A percentile compares a stretch with the other conserved stretches of the same genome.
Conservation (phyloP, 2,888 invertebrate genomes). For the Calliphora vomitoria region DNA sequence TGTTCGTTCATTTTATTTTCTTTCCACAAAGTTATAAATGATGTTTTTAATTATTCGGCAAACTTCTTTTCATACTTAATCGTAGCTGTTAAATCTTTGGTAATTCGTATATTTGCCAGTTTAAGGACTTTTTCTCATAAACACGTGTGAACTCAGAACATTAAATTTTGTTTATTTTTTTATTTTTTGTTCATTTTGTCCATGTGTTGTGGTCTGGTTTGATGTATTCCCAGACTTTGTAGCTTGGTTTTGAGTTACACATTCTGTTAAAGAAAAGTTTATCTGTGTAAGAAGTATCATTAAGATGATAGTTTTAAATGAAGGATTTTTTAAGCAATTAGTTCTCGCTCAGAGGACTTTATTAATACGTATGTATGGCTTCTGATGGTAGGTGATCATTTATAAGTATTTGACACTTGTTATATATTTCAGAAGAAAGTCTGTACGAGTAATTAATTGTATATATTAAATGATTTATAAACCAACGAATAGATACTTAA, state of each 20-base stretch:
- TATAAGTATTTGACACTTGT: background rate
- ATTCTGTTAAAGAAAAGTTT: background rate
- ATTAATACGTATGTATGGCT: background rate
- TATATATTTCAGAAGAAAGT: background rate
- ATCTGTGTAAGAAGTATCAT: background rate
- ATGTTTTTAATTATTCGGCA: constrained; percentile 28
- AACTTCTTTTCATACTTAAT: constrained; percentile 24
- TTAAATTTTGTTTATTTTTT: background rate
- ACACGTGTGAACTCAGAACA: constrained; percentile 22
- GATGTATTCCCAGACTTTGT: constrained; percentile 4
- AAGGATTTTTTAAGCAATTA: background rate
- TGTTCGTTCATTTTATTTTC: background rate
- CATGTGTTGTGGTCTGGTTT: background rate
- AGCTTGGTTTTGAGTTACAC: constrained; percentile 9
- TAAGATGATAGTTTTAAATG: constrained; percentile 2
- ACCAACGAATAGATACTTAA: background rate
- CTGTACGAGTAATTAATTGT: background rate
- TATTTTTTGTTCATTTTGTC: background rate
- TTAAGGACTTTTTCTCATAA: constrained; percentile 9
- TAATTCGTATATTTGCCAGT: background rate
- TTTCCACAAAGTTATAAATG: constrained; percentile 34
- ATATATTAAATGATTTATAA: background rate
- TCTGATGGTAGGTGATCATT: background rate
- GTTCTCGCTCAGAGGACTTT: background rate
- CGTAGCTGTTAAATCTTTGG: constrained; percentile 7